phyloP scores from a whole-genome alignment of 2,113 vertebrate species.

The Silurus glanis region DNA sequence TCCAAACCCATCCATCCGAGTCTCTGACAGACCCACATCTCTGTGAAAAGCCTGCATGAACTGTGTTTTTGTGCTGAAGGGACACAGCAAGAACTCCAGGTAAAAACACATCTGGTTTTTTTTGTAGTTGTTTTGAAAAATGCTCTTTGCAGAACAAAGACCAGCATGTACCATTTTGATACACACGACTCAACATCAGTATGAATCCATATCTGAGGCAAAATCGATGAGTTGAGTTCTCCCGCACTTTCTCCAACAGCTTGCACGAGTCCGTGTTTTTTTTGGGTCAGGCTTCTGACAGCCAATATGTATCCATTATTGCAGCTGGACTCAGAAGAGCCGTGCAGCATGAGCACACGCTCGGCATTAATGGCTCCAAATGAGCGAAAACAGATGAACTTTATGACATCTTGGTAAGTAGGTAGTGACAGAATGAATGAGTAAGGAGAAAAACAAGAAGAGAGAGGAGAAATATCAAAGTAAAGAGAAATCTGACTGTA shows the following conservation, averaged over 20 bases:
- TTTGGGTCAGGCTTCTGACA: constrained; percentile 50
- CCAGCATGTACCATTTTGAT: not conserved
- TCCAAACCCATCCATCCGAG: not conserved
- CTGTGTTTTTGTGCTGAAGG: not conserved
- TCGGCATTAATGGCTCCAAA: constrained; percentile 1
- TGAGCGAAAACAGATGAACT: constrained; percentile 14
- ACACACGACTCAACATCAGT: not conserved
- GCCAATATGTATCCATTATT: constrained; percentile 48
- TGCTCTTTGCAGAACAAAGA: not conserved
- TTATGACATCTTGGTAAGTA: not conserved
- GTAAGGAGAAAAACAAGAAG: not conserved
- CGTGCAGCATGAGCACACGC: not conserved
- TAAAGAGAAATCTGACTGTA: not conserved
- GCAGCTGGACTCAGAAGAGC: constrained; percentile 10
- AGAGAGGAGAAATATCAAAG: constrained; percentile 50
- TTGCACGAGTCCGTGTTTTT: not conserved
- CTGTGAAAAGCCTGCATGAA: not conserved
- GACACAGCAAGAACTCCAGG: not conserved
- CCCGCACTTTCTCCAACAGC: not conserved
- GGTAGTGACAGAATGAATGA: not conserved
- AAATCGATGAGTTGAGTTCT: not conserved
- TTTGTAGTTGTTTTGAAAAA: not conserved
- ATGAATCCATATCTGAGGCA: not conserved
- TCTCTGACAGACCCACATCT: not conserved
- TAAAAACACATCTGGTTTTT: not conserved